Base-by-base conservation (phyloP, 2,797 vertebrate genomes). In the Bryconaethiops microstoma region DNA sequence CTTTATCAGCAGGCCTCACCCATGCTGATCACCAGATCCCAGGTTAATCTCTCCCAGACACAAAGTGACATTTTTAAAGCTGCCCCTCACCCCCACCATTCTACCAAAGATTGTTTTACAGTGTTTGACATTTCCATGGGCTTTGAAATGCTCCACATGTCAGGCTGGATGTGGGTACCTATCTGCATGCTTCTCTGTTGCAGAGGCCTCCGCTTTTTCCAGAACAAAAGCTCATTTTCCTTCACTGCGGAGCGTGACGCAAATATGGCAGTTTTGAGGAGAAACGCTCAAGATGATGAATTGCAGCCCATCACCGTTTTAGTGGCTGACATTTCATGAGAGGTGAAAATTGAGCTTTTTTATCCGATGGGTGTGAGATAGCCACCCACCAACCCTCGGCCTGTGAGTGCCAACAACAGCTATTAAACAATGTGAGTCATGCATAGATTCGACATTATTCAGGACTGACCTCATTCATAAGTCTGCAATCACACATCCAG, bases 81-180 rank as follows among this genome's bases (percentile, higher is more conserved):
- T 19, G 21, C 54, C 76, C 76, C 73, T 70, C 72, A 35, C 55
- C 69, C 55, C 45, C 59, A 52, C 77, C 59, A 23, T 84, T 79
- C 67, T 72, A 10, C 64, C 52, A 68, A 40, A 86, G 86, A 91
- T 92, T 87, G 86, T 85, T 90, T 94, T 92, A 92, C 91, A 83
- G 86, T 91, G 89, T 91, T 92, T 93, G 92, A 93, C 92, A 91
- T 93, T 93, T 91, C 81, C 81, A 81, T 84, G 79, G 89, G 83
- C 83, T 84, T 81, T 89, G 84, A 92, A 92, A 92, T 73, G 84
- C 81, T 88, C 76, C 80, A 83, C 76, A 77, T 83, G 77, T 88
- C 89, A 88, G 75, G 81, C 68, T 82, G 69, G 89, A 88, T 91
- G 90, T 85, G 90, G 90, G 90, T 80, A 69, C 83, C 83, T 90